Evolutionary conservation across 92 coral and sea anemone species (phyloP), one percentile per base, ranked within the genome.

Genomic region (Parazoanthus darwini): DNA sequence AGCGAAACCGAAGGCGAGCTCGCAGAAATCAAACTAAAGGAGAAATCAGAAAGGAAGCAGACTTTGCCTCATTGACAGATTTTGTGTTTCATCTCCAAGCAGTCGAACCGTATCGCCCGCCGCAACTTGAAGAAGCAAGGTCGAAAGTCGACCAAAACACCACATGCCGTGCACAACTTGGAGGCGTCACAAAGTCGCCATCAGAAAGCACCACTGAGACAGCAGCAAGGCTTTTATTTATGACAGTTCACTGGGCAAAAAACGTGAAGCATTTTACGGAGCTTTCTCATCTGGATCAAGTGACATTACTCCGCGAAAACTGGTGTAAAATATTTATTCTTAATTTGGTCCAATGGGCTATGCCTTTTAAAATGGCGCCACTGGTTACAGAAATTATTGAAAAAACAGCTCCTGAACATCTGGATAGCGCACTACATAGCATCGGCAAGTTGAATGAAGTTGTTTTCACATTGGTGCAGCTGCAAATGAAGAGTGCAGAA

Each of bases 241-340:
- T 95, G 99, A 95, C 97, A 3, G 94, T 93, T 5, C 98, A 97
- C 88, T 97, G 99, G 99, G 99, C 99, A 23, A 97, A 95, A 86
- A 94, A 92, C 46, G 92, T 97, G 66, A 94, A 93, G 56, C 98
- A 97, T 87, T 97, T 94, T 86, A 91, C 98, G 0, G 99, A 97
- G 77, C 96, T 97, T 85, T 95, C 96, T 37, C 98, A 95, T 82
- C 91, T 94, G 39, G 99, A 97, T 83, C 99, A 97, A 93, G 93
- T 97, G 33, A 89, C 85, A 54, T 89, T 97, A 25, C 88, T 97
- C 18, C 92, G 96, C 13, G 97, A 95, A 86, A 95, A 95, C 72
- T 97, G 99, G 99, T 90, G 94, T 88, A 97, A 95, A 79, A 88
- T 97, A 25, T 97, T 97, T 82, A 91, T 97, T 63, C 92, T 97